Base-by-base conservation (phyloP, 2,888 invertebrate genomes). In the Seira musarum region DNA sequence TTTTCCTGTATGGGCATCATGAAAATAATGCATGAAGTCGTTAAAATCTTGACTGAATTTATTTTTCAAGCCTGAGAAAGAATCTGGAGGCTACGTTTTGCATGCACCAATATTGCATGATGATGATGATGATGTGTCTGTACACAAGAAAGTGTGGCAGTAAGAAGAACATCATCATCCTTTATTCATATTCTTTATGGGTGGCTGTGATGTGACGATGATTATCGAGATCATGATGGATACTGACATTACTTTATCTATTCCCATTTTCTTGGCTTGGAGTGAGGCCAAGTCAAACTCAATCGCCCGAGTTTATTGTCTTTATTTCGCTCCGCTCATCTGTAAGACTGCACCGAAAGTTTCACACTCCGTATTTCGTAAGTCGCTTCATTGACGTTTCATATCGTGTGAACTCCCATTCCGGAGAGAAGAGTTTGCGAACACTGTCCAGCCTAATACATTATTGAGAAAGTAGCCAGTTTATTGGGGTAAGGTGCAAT, bases 201-300 rank as follows among this genome's bases (percentile, higher is more conserved):
- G 3, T 53, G 53, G 30, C 8, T 53, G 53, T n/a, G 53, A 53
- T 30, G 30, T 53, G 53, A 53, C 6, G 17, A 53, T 53, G 53
- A 53, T 53, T 3, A 53, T 53, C 53, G 53, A n/a, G 53, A 53
- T 53, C 53, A 53, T 53, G 53, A 53, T 53, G 53, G 15, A 53
- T 53, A 53, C 53, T 53, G 53, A 15, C 53, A 53, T 53, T 53
- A 53, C 53, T 53, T 17, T 53, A 53, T 53, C 53, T 30, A 30
- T 30, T 30, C 30, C 8, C 30, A 5, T 30, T 2, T 2, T 30
- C n/a, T 53, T 3, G 53, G 53, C 2, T 53, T 53, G 53, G 53
- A 53, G 53, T 13, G 53, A 53, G 17, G 53, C 53, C 53, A 53
- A 53, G 13, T 8, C 15, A 30, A 30, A 8, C 30, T 30, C 53